Base-by-base conservation (phyloP, 2,888 invertebrate species). In the Volucella inanis region DNA sequence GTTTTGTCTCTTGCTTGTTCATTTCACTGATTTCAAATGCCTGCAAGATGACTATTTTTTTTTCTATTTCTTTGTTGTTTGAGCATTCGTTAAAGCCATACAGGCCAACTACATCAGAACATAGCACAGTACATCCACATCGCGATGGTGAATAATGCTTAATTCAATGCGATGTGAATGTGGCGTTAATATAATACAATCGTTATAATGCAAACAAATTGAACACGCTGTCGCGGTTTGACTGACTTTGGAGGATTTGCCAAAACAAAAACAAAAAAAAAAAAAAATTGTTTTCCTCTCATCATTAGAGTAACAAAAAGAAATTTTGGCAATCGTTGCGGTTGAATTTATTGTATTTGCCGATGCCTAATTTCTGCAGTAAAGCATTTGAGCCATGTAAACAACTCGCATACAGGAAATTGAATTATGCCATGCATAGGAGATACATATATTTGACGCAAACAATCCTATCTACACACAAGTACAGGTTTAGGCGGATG, bases 1-100 rank as follows among this genome's bases (percentile, higher is more conserved):
- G 85, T 85, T 85, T 77, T 85, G 85, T 77, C 85, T 72, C 68
- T 79, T 50, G 65, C 59, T 43, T 72, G 67, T 76, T 71, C 68
- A 76, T 82, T 85, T 71, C 72, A 68, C 52, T 81, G 81, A 68
- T 81, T 85, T 77, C 47, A 64, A 85, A 85, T 85, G 68, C 76
- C 72, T 39, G 72, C 68, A 68, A 62, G 49, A 67, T 75, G 18
- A 65, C 31, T 39, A 18, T 55, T 75, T 62, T 38, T 49, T 38
- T 41, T 68, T 50, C 45, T 57, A 41, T 70, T 57, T 72, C 47
- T 39, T 49, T 62, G 71, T 49, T 65, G 43, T 67, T 67, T 49
- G 15, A 54, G 18, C 59, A 71, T 76, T 15, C 15, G 67, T 68
- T 68, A 47, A 47, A 55, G 47, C 39, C 55, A 14, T 31, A 31